Evolutionary conservation across 1,140 invertebrate species (phyloP).

Genomic region (Lordiphosa stackelbergi): DNA sequence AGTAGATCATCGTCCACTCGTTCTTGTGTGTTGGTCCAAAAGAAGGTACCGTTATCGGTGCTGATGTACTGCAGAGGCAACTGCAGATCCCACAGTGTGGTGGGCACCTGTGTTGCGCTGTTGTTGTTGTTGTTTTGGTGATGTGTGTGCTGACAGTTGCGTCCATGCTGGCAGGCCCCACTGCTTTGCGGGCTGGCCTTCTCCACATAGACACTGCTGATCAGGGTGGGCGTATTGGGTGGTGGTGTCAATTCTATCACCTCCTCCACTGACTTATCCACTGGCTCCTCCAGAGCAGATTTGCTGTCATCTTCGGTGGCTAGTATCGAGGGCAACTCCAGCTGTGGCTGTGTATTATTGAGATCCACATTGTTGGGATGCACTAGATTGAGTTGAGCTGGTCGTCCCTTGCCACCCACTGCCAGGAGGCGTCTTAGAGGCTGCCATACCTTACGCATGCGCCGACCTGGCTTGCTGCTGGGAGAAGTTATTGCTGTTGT

Average conservation of each 20-base stretch:
- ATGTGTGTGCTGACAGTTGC: constrained; percentile 71
- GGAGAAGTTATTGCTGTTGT: constrained; percentile 9
- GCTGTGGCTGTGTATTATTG: constrained; percentile 57
- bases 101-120: constrained; percentile 22
- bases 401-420: constrained; percentile 53
- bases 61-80: constrained; percentile 67
- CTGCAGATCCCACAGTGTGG: constrained; percentile 35
- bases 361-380: constrained; percentile 75
- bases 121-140: constrained; percentile 20
- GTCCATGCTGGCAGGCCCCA: constrained; percentile 60
- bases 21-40: constrained; percentile 66
- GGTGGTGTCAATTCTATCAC: constrained; percentile 40
- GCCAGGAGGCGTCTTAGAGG: constrained; percentile 58
- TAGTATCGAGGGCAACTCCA: constrained; percentile 11
- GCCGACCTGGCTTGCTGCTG: constrained; percentile 23
- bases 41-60: constrained; percentile 73
- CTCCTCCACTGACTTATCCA: constrained; percentile 25
- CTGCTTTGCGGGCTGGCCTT: constrained; percentile 52
- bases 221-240: constrained; percentile 64
- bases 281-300: constrained; percentile 30
- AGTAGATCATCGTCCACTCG: constrained; percentile 68
- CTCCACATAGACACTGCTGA: constrained; percentile 63
- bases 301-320: constrained; percentile 33
- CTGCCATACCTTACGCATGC: constrained; percentile 68
- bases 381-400: constrained; percentile 30